These are phyloP conservation scores for Dromiciops gliroides DNA, from an alignment of 2,113 vertebrate genomes.

Conservation along the genomic window DNA sequence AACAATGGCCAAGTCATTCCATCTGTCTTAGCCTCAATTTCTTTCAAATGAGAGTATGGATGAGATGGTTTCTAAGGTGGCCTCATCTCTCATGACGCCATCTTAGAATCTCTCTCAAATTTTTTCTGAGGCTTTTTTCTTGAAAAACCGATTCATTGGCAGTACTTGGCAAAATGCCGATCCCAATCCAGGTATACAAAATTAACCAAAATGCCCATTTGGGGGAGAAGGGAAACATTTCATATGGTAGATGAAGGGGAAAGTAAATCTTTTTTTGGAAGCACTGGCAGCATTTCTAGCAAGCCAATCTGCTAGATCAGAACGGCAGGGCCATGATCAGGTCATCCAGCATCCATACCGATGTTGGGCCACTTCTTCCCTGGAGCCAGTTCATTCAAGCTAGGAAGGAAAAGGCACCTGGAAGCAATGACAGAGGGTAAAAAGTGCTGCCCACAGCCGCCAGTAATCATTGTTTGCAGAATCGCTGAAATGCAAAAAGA, in stretches of 20 bases:
- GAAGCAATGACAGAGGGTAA: not conserved
- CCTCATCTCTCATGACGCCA: too few relatives aligned
- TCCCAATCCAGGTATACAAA: not conserved
- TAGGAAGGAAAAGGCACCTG: not conserved
- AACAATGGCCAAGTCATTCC: not conserved
- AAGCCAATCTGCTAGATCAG: not conserved
- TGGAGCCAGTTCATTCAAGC: not conserved
- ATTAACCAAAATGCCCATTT: not conserved
- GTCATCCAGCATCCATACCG: not conserved
- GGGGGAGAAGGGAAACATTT: constrained; percentile 40
- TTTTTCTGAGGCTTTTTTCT: not conserved
- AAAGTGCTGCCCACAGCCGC: not conserved
- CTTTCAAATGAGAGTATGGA: too few relatives aligned
- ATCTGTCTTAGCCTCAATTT: too few relatives aligned
- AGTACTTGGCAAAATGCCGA: not conserved
- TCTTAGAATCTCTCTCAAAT: not conserved
- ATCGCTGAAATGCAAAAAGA: not conserved
- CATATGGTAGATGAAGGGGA: not conserved
- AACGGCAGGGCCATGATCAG: not conserved
- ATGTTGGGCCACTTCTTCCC: not conserved
- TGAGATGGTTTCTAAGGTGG: not conserved
- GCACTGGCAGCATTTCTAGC: constrained; percentile 47
- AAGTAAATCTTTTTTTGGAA: constrained; percentile 51
- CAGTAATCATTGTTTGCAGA: not conserved
- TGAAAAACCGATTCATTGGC: not conserved